Evolutionary conservation across 2,113 vertebrate genomes (phyloP), one percentile per base, ranked within the genome.

Genomic region (Cyanocitta stelleri): DNA sequence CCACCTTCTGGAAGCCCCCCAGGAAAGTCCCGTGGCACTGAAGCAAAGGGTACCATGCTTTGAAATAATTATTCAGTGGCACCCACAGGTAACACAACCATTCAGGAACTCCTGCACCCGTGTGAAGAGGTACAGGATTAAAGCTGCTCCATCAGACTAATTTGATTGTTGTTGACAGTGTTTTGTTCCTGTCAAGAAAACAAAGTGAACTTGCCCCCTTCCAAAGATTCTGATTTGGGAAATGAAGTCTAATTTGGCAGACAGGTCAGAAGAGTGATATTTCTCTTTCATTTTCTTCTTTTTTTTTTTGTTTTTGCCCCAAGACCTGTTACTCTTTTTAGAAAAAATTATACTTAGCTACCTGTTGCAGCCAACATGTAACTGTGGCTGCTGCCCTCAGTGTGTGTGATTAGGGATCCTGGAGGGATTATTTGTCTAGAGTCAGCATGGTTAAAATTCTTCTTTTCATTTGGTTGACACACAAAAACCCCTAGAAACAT

Each of bases 101-200:
- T 21, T 19, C 39, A 77, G 56, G 26, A 88, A 19, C 30, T 54
- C 41, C 64, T 56, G 30, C 0, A 1, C 7, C 19, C 0, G 0
- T 41, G 51, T 0, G 0, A 81, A 43, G 19, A 49, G 24, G 15
- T 33, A 27, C 44, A 78, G 71, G 71, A 46, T 29, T 75, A n/a
- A 67, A 74, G 7, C 13, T 63, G 11, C 39, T 85, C 29, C 7
- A 3, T 37, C 2, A 4, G 13, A 39, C 59, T 69, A 1, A 13
- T 67, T 85, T 79, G 19, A 49, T 82, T 90, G 78, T 46, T 78
- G 21, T 66, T 74, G 37, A 66, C 22, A 58, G 6, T 13, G 67
- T 85, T 55, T 37, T 67, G 24, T 75, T 87, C 22, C 24, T 82
- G 15, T 46, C 15, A 17, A 35, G 44, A 73, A 87, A 89, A 87